phyloP scores from a whole-genome alignment of 2,888 invertebrate species.

The Cyrtodaria siliqua region DNA sequence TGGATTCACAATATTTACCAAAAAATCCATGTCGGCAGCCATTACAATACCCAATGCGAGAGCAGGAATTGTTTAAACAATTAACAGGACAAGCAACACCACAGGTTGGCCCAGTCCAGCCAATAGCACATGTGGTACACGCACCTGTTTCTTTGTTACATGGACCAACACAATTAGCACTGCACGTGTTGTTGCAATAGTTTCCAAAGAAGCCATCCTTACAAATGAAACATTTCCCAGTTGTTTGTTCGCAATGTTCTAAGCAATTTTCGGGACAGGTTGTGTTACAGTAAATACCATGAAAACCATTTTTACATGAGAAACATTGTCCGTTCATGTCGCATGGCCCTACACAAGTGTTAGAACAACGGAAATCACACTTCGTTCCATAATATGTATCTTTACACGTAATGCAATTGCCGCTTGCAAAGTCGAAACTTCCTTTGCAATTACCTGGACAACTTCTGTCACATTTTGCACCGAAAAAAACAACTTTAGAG shows the following conservation, averaged over 20 bases:
- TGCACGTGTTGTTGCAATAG: background rate
- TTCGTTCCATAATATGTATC: conserved; percentile 1
- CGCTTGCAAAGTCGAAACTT: background rate
- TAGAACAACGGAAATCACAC: background rate
- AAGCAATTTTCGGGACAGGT: background rate
- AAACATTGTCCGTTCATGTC: background rate
- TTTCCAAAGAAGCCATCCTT: conserved; percentile 1
- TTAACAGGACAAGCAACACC: background rate
- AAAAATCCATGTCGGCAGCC: background rate
- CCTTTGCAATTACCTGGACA: background rate
- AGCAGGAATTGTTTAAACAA: background rate
- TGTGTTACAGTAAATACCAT: background rate
- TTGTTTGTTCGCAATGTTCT: background rate
- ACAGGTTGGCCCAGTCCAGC: background rate
- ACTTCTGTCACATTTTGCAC: background rate
- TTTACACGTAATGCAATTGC: conserved; percentile 1
- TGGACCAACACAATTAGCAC: background rate
- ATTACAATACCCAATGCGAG: background rate
- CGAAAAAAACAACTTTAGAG: conserved; percentile 1
- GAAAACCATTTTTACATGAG: background rate
- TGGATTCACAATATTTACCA: too few relatives aligned
- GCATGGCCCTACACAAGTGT: conserved; percentile 1
- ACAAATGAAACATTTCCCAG: background rate
- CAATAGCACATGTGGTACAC: background rate
- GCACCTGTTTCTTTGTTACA: background rate